Evolutionary conservation across 2,888 invertebrate species (phyloP).

Genomic region (Cheilosia impressa): DNA sequence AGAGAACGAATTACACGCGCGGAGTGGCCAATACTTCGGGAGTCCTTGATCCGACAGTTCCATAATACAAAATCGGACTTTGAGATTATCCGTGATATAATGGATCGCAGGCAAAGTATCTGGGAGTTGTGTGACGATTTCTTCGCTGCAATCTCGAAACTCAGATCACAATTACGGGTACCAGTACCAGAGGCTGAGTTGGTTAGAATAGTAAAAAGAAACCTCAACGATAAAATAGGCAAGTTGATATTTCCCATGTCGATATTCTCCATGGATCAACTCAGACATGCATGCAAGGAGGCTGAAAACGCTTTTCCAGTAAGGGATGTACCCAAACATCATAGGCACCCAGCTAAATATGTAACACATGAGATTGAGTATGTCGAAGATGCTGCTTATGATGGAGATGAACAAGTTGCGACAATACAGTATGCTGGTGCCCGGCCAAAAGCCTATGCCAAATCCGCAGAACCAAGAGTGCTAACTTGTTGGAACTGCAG

Average conservation of each 20-base stretch:
- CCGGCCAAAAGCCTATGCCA: neutral
- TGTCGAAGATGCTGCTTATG: neutral
- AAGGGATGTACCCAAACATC: neutral
- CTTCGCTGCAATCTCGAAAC: neutral
- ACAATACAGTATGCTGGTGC: neutral
- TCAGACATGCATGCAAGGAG: constrained; percentile 15
- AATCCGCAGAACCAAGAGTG: too few relatives aligned
- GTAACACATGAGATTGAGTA: neutral
- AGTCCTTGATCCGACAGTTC: neutral
- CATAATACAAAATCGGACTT: constrained; percentile 16
- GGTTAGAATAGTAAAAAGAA: neutral
- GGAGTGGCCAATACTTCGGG: constrained; percentile 9
- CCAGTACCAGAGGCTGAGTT: neutral
- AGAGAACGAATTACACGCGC: neutral
- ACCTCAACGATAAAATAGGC: neutral
- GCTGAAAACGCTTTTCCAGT: neutral
- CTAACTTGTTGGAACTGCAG: constrained; percentile 12
- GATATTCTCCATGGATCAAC: neutral
- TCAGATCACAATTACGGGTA: neutral
- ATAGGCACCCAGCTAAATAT: neutral
- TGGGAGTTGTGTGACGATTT: constrained; percentile 18
- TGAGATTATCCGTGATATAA: constrained; percentile 10
- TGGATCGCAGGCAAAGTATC: constrained; percentile 2
- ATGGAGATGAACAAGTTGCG: neutral
- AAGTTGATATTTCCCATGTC: constrained; percentile 5